phyloP scores from a whole-genome alignment of 2,888 invertebrate genomes.

The Euplexia lucipara region DNA sequence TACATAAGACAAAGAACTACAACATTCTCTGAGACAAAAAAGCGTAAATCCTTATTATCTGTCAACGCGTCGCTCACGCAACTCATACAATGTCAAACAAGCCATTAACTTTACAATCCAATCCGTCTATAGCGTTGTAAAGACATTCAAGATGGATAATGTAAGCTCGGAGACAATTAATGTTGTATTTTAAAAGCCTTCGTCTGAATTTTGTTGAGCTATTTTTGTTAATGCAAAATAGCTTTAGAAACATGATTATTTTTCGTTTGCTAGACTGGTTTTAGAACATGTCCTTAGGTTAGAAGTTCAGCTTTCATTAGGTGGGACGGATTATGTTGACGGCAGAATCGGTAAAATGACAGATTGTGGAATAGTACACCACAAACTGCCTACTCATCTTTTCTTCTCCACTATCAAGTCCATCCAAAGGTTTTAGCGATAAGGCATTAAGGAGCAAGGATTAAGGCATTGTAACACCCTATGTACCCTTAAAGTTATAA shows the following conservation, averaged over 20 bases:
- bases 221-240: background rate
- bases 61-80: constrained; percentile 23
- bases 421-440: no score
- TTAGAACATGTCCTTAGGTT: no score
- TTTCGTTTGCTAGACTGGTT: background rate
- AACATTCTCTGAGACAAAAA: constrained; percentile 16
- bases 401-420: no score
- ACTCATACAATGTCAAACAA: constrained; percentile 19
- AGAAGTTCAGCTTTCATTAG: no score
- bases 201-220: background rate
- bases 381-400: no score
- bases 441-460: no score
- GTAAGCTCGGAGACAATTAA: constrained; percentile 19
- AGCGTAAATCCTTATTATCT: constrained; percentile 26
- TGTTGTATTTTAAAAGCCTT: background rate
- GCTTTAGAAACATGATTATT: background rate
- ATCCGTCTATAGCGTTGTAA: constrained; percentile 23
- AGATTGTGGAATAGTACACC: no score
- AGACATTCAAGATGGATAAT: constrained; percentile 11
- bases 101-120: constrained; percentile 37
- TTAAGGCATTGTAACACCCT: no score
- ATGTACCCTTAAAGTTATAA: no score
- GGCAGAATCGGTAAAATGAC: no score
- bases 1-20: background rate
- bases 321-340: no score